Base-by-base conservation (phyloP, 2,888 invertebrate genomes). In the Athripsodes cinereus region DNA sequence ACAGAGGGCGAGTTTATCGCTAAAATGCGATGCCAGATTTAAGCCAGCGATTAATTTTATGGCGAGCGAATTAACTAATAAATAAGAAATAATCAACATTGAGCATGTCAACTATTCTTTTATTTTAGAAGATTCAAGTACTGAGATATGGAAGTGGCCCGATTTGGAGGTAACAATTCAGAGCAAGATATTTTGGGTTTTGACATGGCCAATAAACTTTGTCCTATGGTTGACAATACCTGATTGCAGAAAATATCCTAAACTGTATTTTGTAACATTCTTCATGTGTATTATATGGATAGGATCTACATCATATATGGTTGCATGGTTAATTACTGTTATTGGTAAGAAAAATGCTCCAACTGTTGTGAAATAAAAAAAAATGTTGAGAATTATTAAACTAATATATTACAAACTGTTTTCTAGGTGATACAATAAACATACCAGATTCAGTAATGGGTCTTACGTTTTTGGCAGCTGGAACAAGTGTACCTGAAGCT, bases 391-490 rank as follows among this genome's bases (percentile, higher is more conserved):
- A n/a, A n/a, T n/a, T n/a, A n/a, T n/a, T n/a, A n/a, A n/a, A n/a
- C n/a, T n/a, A n/a, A n/a, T n/a, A n/a, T n/a, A n/a, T n/a, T n/a
- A n/a, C n/a, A n/a, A n/a, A n/a, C n/a, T n/a, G n/a, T n/a, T n/a
- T 47, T 52, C 21, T 65, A 87, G 91, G 92, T 51, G 88, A 88
- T 67, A 88, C 91, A 0, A 72, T 92, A 16, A 77, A 82, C 64
- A 85, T 92, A 53, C 91, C 92, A 0, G 92, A 92, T 71, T 88
- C 90, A 26, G 88, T 92, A 13, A 90, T 91, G 76, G 92, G 92
- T 0, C 77, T 93, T 57, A 91, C 91, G 2, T 86, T 92, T 66
- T 76, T 92, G 22, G 92, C 92, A 0, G 89, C 90, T 1, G 92
- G 92, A 49, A 92, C 90, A 62, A 90, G 90, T 67, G 82, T 93